These are phyloP conservation scores for Sula dactylatra DNA, from an alignment of 2,113 vertebrate species.

Conservation along the genomic window DNA sequence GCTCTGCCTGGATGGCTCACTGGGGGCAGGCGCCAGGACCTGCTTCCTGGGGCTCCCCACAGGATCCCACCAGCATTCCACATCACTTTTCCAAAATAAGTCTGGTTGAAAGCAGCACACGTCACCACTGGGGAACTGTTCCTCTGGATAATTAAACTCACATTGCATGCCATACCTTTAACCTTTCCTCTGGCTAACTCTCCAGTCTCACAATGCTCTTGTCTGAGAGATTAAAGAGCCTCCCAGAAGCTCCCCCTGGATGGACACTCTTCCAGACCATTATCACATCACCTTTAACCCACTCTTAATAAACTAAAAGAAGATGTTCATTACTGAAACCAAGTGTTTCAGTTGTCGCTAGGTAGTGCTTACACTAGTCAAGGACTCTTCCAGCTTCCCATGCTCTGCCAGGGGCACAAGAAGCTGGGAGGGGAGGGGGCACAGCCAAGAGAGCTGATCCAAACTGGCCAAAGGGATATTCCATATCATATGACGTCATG, in stretches of 20 bases:
- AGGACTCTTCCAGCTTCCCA: too few species aligned
- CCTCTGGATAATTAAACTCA: neutral
- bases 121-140: neutral
- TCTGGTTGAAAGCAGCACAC: neutral
- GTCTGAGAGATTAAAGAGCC: neutral
- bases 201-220: neutral
- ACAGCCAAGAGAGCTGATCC: too few species aligned
- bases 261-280: neutral
- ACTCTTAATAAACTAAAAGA: neutral
- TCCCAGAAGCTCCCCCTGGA: neutral
- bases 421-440: too few species aligned
- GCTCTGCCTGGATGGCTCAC: neutral
- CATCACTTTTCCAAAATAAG: neutral
- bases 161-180: neutral
- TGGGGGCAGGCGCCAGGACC: neutral
- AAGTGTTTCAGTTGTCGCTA: too few species aligned
- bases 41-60: neutral
- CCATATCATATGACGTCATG: too few species aligned
- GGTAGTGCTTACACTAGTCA: too few species aligned
- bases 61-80: neutral
- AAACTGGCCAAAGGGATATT: too few species aligned
- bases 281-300: slow-evolving; percentile 11
- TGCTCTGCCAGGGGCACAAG: too few species aligned
- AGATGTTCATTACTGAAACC: neutral
- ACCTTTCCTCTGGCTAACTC: neutral